phyloP scores from a whole-genome alignment of 2,113 vertebrate genomes.

The Thamnophis sirtalis region DNA sequence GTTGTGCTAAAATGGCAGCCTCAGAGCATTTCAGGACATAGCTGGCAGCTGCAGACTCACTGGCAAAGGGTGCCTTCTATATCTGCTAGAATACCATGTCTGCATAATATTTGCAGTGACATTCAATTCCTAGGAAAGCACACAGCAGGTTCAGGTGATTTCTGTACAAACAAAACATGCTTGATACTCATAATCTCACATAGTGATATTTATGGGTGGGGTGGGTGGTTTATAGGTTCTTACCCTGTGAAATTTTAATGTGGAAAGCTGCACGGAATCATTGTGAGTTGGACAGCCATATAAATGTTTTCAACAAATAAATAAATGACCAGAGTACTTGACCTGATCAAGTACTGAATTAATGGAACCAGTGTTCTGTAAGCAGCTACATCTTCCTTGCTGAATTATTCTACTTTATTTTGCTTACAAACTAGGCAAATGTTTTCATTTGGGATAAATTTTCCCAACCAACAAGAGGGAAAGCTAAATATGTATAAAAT shows the following conservation, averaged over 20 bases:
- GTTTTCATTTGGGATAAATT: background rate
- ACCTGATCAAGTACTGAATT: background rate
- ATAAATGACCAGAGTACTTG: background rate
- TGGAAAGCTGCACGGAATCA: background rate
- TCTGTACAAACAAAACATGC: background rate
- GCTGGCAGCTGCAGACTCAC: background rate
- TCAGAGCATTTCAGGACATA: background rate
- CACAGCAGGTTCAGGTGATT: background rate
- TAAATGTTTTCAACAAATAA: background rate
- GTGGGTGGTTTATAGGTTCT: background rate
- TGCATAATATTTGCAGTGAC: background rate
- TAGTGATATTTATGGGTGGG: no score
- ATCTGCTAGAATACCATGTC: background rate
- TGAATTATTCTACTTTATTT: constrained; percentile 13
- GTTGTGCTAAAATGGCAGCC: no score
- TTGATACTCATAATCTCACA: background rate
- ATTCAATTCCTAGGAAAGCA: background rate
- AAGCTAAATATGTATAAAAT: constrained; percentile 5
- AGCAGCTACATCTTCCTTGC: background rate
- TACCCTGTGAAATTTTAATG: background rate
- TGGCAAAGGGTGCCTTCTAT: no score
- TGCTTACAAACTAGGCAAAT: background rate
- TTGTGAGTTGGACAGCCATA: background rate
- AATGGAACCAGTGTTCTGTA: background rate
- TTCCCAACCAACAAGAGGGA: constrained; percentile 8